Base-by-base conservation (phyloP, 2,888 invertebrate species). In the Drosophila meridiana region DNA sequence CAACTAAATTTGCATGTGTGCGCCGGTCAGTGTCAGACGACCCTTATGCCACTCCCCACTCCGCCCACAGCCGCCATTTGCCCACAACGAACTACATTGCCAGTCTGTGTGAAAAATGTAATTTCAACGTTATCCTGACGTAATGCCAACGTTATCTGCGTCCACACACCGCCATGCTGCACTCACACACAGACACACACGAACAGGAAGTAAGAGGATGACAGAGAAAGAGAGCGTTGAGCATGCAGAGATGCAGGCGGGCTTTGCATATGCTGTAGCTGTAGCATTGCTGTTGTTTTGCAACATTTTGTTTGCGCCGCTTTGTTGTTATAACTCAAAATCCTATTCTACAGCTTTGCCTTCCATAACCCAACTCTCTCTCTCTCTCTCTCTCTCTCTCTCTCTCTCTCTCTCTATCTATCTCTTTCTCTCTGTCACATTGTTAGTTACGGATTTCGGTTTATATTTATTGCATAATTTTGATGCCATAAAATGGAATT, bases 101-200 rank as follows among this genome's bases (percentile, higher is more conserved):
- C 76, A 74, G 72, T 69, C 68, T 81, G 83, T 87, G 85, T 87
- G 85, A 85, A 87, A 85, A 88, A 83, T 86, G 88, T 88, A 86
- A 85, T 86, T 86, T 88, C 86, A 86, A 83, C 85, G 86, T 86
- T 88, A 86, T 88, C 86, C 85, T 79, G 86, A 80, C 85, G 83
- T 86, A 86, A 88, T 86, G 80, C 88, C 86, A 86, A 72, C 86
- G 86, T 86, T 88, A 86, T 86, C 86, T 85, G 76, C 88, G 72
- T 82, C 73, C 78, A 82, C 82, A 82, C 76, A 75, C 69, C 67
- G 77, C 56, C 38, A 52, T 59, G 55, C 58, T 8, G 28, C 58
- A 43, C 53, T 50, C 45, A 43, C 36, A 42, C 47, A 57, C 50
- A 40, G 8, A 50, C 47, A 55, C 45, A 53, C 38, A 40, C 28